Percentiles rank a stretch among this genome's conserved stretches.
Evolutionary conservation across 1,140 invertebrate genomes (phyloP).

Genomic region (Batillaria attramentaria): DNA sequence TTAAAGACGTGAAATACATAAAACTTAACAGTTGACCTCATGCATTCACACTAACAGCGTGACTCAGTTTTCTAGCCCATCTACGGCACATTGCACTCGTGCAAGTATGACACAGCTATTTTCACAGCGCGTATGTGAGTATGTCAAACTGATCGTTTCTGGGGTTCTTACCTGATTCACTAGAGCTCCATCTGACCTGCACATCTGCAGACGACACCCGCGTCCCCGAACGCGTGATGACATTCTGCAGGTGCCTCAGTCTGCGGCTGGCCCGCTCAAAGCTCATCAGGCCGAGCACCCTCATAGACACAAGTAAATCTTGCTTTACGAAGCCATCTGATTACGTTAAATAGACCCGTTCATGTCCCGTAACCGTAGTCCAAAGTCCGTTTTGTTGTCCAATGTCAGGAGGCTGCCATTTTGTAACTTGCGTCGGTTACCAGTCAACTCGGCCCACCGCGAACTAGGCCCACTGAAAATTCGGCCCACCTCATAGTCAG

Average conservation of each 20-base stretch:
- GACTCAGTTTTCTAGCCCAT: neutral
- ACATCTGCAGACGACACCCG: conserved; percentile 28
- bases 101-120: neutral
- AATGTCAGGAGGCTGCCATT: conserved; percentile 6
- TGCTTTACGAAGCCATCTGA: neutral
- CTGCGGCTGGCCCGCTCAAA: conserved; percentile 30
- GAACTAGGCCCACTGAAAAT: too few relatives aligned
- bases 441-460: too few relatives aligned
- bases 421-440: too few relatives aligned
- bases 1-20: neutral
- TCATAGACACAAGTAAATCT: conserved; percentile 22
- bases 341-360: neutral
- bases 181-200: conserved; percentile 25
- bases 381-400: conserved; percentile 31
- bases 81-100: neutral
- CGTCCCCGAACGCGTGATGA: conserved; percentile 14
- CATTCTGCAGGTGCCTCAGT: conserved; percentile 28
- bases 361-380: conserved; percentile 5
- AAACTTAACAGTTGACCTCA: neutral
- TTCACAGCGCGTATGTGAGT: neutral
- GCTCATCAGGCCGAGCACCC: conserved; percentile 33
- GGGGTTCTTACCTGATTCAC: conserved; percentile 10
- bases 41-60: neutral
- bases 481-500: too few relatives aligned
- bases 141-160: neutral